phyloP scores from a whole-genome alignment of 2,113 vertebrate species.

The Crypturellus undulatus region DNA sequence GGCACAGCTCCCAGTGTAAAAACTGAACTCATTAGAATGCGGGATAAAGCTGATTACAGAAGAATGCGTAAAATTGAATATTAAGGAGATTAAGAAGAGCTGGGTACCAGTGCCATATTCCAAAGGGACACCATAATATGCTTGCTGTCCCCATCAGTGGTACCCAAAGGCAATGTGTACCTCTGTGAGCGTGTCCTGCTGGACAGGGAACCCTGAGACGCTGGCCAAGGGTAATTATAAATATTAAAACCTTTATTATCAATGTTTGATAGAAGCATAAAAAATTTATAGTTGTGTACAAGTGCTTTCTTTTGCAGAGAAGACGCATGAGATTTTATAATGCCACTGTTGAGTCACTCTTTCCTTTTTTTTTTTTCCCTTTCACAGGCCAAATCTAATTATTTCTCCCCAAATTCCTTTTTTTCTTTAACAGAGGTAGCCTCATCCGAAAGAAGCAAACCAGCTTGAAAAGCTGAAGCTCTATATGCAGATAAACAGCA shows the following conservation, averaged over 20 bases:
- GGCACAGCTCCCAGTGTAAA: conserved; percentile 51
- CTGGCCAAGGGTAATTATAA: conserved; percentile 81
- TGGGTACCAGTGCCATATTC: conserved; percentile 44
- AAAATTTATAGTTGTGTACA: conserved; percentile 78
- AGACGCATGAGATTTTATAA: conserved; percentile 53
- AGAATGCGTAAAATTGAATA: conserved; percentile 61
- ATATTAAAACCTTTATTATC: conserved; percentile 83
- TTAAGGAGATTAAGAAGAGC: conserved; percentile 75
- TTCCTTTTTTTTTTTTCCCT: neutral
- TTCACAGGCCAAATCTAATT: conserved; percentile 62
- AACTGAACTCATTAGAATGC: conserved; percentile 70
- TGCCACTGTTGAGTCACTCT: conserved; percentile 31
- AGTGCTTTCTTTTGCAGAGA: conserved; percentile 57
- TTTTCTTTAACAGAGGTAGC: neutral
- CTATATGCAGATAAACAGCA: conserved; percentile 28
- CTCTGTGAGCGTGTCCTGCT: conserved; percentile 43
- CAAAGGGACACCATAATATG: conserved; percentile 62
- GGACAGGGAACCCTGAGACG: conserved; percentile 63
- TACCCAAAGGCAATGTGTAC: conserved; percentile 77
- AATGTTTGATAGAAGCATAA: conserved; percentile 80
- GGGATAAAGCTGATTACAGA: conserved; percentile 72
- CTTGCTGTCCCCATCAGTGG: conserved; percentile 67
- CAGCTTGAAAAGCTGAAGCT: conserved; percentile 3
- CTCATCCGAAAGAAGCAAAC: conserved; percentile 1
- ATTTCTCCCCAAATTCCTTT: conserved; percentile 42